phyloP scores from a whole-genome alignment of 2,797 vertebrate species.

The Cichlasoma orientale region DNA sequence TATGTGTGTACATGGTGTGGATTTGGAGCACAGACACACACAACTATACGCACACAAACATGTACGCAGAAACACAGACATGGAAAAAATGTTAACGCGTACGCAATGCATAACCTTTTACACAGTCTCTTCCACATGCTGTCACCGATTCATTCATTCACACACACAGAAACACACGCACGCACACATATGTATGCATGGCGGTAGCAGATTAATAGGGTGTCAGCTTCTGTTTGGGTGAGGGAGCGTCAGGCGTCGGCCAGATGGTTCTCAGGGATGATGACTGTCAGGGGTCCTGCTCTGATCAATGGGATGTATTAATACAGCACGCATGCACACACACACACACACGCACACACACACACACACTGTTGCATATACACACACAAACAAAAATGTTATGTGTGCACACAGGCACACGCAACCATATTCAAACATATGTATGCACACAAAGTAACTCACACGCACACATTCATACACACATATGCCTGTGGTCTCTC shows the following conservation, averaged over 20 bases:
- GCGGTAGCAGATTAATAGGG: conserved; percentile 99
- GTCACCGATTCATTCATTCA: conserved; percentile 53
- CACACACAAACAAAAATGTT: conserved; percentile 51
- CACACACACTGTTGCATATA: conserved; percentile 53
- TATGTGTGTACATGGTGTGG: conserved; percentile 52
- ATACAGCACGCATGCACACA: conserved; percentile 82
- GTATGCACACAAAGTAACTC: conserved; percentile 43
- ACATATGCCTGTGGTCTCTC: conserved; percentile 80
- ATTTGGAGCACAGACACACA: conserved; percentile 28
- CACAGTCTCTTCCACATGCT: conserved; percentile 25
- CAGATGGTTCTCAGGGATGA: conserved; percentile 99
- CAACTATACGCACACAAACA: conserved; percentile 5
- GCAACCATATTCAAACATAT: conserved; percentile 51
- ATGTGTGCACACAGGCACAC: conserved; percentile 35
- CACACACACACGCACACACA: conserved; percentile 15
- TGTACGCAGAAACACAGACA: conserved; percentile 41
- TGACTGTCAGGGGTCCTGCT: conserved; percentile 99
- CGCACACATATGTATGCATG: conserved; percentile 67
- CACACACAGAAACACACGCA: conserved; percentile 31
- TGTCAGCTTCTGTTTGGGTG: conserved; percentile 99
- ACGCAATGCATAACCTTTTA: conserved; percentile 57
- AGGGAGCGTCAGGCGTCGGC: conserved; percentile 99
- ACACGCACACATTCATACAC: conserved; percentile 23
- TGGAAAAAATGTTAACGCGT: conserved; percentile 51
- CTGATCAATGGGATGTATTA: conserved; percentile 99